Evolutionary conservation across 1,140 invertebrate species (phyloP).

Genomic region (Leguminivora glycinivorella): DNA sequence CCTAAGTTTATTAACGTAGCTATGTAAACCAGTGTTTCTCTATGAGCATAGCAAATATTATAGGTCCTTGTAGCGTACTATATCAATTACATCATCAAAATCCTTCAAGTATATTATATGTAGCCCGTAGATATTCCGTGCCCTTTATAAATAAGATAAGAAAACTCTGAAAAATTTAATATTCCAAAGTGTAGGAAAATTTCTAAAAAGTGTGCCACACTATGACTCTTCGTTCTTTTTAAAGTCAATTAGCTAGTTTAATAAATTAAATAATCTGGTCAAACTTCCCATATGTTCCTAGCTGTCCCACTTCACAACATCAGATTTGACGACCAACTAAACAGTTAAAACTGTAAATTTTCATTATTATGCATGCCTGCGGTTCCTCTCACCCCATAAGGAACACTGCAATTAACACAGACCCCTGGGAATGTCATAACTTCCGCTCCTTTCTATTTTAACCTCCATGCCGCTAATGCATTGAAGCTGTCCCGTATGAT

Average conservation of each 20-base stretch:
- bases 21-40: background rate
- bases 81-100: too few species aligned
- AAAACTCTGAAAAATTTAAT: too few species aligned
- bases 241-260: too few species aligned
- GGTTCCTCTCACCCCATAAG: slow-evolving; percentile 30
- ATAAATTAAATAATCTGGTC: too few species aligned
- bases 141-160: too few species aligned
- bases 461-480: background rate
- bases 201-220: too few species aligned
- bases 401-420: slow-evolving; percentile 1
- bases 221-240: too few species aligned
- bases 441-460: slow-evolving; percentile 43
- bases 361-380: slow-evolving; percentile 38
- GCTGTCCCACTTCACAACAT: too few species aligned
- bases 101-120: too few species aligned
- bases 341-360: slow-evolving; percentile 2
- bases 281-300: too few species aligned
- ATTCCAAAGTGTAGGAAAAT: too few species aligned
- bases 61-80: background rate
- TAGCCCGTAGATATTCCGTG: too few species aligned
- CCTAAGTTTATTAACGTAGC: background rate
- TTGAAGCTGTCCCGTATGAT: slow-evolving; percentile 6
- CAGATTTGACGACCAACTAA: slow-evolving; percentile 11
- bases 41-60: background rate
- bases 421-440: slow-evolving; percentile 36